Conservation (phyloP, 2,888 invertebrate genomes). For the Azorinus chamasolen region DNA sequence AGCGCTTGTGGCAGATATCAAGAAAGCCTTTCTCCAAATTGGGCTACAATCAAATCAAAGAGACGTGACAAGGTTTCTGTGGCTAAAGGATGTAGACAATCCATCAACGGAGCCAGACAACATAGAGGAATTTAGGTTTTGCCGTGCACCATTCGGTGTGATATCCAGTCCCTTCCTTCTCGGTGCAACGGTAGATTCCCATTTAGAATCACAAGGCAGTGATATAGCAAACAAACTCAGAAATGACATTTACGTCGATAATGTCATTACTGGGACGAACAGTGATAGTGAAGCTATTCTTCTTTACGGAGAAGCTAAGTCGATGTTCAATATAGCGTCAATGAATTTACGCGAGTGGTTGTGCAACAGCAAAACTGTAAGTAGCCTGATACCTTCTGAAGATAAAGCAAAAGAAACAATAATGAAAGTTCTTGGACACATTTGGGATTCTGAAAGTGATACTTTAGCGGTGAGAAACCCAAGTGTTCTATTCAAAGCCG, state of each 20-base stretch:
- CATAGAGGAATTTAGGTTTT: slow-evolving; percentile 12
- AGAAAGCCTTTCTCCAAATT: slow-evolving; percentile 34
- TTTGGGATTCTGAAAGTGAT: too few relatives aligned
- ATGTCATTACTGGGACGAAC: not conserved
- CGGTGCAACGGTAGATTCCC: slow-evolving; percentile 8
- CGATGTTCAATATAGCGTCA: too few relatives aligned
- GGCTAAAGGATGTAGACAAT: slow-evolving; percentile 13
- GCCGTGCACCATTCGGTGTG: slow-evolving; percentile 7
- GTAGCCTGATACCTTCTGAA: too few relatives aligned
- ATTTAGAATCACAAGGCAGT: not conserved
- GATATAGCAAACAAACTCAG: not conserved
- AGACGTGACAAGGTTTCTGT: slow-evolving; percentile 37
- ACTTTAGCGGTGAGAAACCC: too few relatives aligned
- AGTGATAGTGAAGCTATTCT: too few relatives aligned
- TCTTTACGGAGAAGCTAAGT: too few relatives aligned
- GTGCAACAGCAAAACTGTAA: too few relatives aligned
- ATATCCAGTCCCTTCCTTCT: slow-evolving; percentile 23
- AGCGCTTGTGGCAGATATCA: not conserved
- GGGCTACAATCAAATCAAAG: slow-evolving; percentile 10
- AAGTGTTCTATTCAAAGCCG: too few relatives aligned
- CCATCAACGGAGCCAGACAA: not conserved
- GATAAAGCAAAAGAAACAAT: too few relatives aligned
- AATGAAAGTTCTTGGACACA: too few relatives aligned
- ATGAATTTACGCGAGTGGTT: too few relatives aligned
- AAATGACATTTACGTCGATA: slow-evolving; percentile 10